Evolutionary conservation across 2,888 invertebrate genomes (phyloP).

Genomic region (Periphyllus acericola): DNA sequence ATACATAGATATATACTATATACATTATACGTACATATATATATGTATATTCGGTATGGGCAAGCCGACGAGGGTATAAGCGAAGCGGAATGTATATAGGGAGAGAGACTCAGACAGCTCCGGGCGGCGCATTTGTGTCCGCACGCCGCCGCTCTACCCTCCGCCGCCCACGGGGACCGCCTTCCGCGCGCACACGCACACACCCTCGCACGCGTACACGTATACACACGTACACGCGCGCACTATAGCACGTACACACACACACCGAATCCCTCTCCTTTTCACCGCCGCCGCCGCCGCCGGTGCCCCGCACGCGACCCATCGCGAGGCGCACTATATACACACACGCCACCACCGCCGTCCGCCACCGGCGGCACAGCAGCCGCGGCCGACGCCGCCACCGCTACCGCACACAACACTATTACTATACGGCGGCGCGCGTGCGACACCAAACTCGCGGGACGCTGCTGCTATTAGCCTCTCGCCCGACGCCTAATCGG

Average conservation of each 20-base stretch:
- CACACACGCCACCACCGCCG: constrained; percentile 8
- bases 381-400: constrained; percentile 8
- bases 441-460: constrained; percentile 42
- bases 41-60: constrained; percentile 40
- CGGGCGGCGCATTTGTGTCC: constrained; percentile 59
- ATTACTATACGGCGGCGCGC: constrained; percentile 28
- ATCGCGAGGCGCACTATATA: background rate
- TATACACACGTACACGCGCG: background rate
- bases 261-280: constrained; percentile 38
- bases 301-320: constrained; percentile 46
- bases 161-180: background rate
- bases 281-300: background rate
- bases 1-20: too few relatives aligned
- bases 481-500: constrained; percentile 26
- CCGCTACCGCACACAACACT: constrained; percentile 8
- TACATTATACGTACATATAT: background rate
- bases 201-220: background rate
- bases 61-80: constrained; percentile 49
- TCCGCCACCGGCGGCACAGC: constrained; percentile 13
- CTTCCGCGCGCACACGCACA: background rate
- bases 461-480: constrained; percentile 36
- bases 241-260: background rate
- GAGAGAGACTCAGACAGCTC: constrained; percentile 51
- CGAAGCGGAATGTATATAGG: constrained; percentile 39
- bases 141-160: constrained; percentile 22